Percentiles rank a stretch among this genome's conserved stretches.
These are phyloP conservation scores for Neolamprologus devosi DNA, from an alignment of 2,113 vertebrate genomes.

Conservation along the genomic window DNA sequence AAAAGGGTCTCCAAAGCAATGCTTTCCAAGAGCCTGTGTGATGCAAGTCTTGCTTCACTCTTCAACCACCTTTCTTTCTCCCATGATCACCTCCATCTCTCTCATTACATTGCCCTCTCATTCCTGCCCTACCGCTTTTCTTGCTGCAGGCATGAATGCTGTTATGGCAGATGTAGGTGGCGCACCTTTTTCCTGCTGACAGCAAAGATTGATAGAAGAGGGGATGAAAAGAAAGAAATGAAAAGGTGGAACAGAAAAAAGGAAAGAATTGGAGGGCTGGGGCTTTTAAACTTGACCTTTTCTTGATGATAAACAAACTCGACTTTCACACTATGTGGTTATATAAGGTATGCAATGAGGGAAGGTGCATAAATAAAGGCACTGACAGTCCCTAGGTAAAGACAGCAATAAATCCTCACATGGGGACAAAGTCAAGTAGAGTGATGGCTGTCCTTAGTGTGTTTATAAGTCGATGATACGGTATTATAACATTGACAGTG, in stretches of 20 bases:
- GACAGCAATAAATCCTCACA: background rate
- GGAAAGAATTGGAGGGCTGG: background rate
- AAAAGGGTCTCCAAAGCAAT: background rate
- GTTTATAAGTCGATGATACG: background rate
- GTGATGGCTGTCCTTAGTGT: background rate
- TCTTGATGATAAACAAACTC: background rate
- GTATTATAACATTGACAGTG: background rate
- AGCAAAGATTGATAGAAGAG: background rate
- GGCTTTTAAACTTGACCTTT: background rate
- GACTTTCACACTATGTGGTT: background rate
- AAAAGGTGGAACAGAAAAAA: background rate
- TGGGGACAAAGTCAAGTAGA: background rate
- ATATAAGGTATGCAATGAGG: background rate
- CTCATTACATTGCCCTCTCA: background rate
- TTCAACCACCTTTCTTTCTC: background rate
- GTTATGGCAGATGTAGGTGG: background rate
- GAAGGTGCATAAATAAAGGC: conserved; percentile 2
- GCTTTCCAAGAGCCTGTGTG: background rate
- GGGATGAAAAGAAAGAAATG: background rate
- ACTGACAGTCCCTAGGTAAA: background rate
- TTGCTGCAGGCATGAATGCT: background rate
- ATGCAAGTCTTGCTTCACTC: background rate
- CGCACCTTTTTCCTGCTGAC: background rate
- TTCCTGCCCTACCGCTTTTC: background rate
- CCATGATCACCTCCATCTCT: background rate